phyloP scores from a whole-genome alignment of 2,113 vertebrate genomes.

The Brachyistius frenatus region DNA sequence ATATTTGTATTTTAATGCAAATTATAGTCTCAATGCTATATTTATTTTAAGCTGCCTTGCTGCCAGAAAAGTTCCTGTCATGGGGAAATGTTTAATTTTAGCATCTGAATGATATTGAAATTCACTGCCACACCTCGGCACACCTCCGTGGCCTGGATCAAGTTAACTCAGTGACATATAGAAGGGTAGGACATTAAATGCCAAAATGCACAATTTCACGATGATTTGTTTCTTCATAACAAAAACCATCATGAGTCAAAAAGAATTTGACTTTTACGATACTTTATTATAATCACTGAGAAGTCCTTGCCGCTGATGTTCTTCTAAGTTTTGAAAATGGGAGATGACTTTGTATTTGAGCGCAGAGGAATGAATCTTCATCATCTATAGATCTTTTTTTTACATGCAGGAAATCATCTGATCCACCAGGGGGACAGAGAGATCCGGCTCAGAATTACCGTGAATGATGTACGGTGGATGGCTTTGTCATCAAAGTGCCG shows the following conservation, averaged over 20 bases:
- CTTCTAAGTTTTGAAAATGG: slow-evolving; percentile 49
- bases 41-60: neutral
- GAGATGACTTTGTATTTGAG: slow-evolving; percentile 51
- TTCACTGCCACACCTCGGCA: neutral
- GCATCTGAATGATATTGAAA: neutral
- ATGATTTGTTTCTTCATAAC: slow-evolving; percentile 57
- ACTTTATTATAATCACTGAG: slow-evolving; percentile 54
- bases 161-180: slow-evolving; percentile 36
- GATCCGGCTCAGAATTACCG: slow-evolving; percentile 39
- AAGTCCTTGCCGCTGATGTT: slow-evolving; percentile 65
- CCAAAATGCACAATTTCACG: slow-evolving; percentile 43
- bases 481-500: slow-evolving; percentile 71
- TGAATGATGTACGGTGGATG: slow-evolving; percentile 62
- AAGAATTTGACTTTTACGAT: neutral
- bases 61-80: neutral
- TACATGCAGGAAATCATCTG: slow-evolving; percentile 52
- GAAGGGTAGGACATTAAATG: slow-evolving; percentile 57
- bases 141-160: neutral
- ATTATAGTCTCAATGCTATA: neutral
- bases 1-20: neutral
- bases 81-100: neutral
- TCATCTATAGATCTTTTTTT: slow-evolving; percentile 48
- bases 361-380: slow-evolving; percentile 61
- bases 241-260: slow-evolving; percentile 8
- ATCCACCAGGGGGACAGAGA: slow-evolving; percentile 54